Conservation (phyloP, 1,140 invertebrate species). For the Drosophila elegans region DNA sequence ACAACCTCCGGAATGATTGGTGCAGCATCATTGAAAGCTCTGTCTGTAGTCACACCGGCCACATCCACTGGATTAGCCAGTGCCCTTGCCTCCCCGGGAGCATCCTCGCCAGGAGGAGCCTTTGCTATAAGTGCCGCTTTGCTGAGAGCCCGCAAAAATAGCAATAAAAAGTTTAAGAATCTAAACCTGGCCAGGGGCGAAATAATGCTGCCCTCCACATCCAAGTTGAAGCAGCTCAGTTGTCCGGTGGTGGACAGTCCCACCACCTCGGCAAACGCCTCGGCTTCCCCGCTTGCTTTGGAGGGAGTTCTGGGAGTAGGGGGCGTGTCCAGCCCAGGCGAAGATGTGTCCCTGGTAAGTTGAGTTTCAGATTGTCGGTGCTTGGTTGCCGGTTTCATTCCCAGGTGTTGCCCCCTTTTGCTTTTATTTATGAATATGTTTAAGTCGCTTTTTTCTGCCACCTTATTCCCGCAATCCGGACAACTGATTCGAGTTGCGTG, state of each 20-base stretch:
- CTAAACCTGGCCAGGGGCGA: conserved; percentile 79
- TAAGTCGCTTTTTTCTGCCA: conserved; percentile 65
- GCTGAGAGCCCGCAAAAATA: conserved; percentile 66
- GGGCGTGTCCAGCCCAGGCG: conserved; percentile 31
- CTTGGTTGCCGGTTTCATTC: conserved; percentile 40
- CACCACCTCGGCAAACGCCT: conserved; percentile 6
- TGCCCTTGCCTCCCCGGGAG: conserved; percentile 14
- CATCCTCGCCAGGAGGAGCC: conserved; percentile 22
- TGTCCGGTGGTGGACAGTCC: conserved; percentile 42
- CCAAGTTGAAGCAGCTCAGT: conserved; percentile 77
- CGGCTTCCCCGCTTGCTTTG: conserved; percentile 20
- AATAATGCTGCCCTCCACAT: conserved; percentile 81
- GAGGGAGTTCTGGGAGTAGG: conserved; percentile 22
- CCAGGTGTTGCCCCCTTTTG: conserved; percentile 32
- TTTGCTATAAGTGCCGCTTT: conserved; percentile 55
- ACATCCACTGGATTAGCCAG: conserved; percentile 21
- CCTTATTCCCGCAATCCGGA: conserved; percentile 19
- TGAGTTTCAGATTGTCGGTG: conserved; percentile 54
- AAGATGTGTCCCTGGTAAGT: conserved; percentile 77
- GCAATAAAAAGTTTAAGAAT: conserved; percentile 83
- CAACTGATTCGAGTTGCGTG: conserved; percentile 41
- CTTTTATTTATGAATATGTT: conserved; percentile 66
- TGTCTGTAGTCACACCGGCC: conserved; percentile 6
- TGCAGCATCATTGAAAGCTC: conserved; percentile 8
- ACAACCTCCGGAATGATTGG: neutral